Evolutionary conservation across 2,888 invertebrate genomes (phyloP), one percentile per base, ranked within the genome.

Genomic region (Oscheius sp.): DNA sequence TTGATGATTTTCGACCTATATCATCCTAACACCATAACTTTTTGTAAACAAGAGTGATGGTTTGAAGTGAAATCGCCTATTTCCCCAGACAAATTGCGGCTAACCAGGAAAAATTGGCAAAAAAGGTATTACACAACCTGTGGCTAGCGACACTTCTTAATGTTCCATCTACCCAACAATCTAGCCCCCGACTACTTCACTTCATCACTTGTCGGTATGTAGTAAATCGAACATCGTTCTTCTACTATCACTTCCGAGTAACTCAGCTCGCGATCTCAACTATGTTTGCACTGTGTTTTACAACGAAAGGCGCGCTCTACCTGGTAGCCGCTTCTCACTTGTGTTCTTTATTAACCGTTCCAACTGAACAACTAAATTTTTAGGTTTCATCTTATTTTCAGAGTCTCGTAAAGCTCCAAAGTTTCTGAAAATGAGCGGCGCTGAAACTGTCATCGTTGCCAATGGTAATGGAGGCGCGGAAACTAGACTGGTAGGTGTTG

Each of bases 381-480:
- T n/a, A 15, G n/a, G 45, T 27, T 23, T 17, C 63, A 46, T n/a
- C n/a, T n/a, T n/a, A 31, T 42, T 65, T 39, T 15, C 57, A 27
- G 52, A 34, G 20, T 25, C 33, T n/a, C n/a, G 15, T 27, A 37
- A 53, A 3, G 20, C 15, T 3, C 23, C n/a, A 6, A 65, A 33
- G 31, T 23, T 12, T 55, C 27, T 61, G 34, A 63, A 39, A 25
- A 52, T 45, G 42, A 15, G n/a, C 29, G 68, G 68, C 34, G 61
- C 48, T 20, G 74, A 78, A 31, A 74, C 74, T 45, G 75, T 78
- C 66, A 75, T 75, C 45, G 69, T 76, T 53, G 64, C 73, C 25
- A 74, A 74, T 52, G 72, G 73, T 48, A 72, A 78, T 57, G 78
- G 78, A 37, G 68, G 75, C 17, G 71, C 75, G 37, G 78, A 78